Evolutionary conservation across 2,113 vertebrate genomes (phyloP).

Genomic region (Isurus oxyrinchus): DNA sequence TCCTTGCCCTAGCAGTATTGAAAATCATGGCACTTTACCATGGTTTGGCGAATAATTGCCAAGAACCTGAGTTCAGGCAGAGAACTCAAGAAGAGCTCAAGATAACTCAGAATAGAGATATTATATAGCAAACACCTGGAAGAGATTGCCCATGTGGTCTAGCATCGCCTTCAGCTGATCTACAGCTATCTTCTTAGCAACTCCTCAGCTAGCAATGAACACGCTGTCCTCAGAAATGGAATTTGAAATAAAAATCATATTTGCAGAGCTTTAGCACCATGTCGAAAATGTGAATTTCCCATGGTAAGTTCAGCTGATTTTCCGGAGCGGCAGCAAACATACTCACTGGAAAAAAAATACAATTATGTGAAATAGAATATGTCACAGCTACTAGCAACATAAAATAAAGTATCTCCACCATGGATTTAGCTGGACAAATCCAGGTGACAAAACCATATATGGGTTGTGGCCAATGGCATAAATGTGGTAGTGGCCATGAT

Average conservation of each 20-base stretch:
- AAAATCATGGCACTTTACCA: no score
- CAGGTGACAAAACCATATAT: not conserved
- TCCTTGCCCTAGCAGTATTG: not conserved
- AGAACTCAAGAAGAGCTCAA: no score
- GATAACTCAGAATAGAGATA: not conserved
- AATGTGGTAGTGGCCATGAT: not conserved
- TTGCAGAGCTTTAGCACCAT: not conserved
- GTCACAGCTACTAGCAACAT: not conserved
- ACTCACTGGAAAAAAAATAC: not conserved
- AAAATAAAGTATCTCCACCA: not conserved
- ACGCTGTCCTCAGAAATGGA: not conserved
- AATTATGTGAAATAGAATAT: not conserved
- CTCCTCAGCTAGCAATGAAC: not conserved
- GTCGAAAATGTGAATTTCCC: not conserved
- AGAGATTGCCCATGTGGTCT: not conserved
- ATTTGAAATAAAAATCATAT: not conserved
- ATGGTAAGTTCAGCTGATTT: not conserved
- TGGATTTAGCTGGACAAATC: not conserved
- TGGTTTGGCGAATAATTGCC: no score
- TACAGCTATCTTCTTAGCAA: not conserved
- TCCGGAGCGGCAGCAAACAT: not conserved
- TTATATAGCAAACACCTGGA: not conserved
- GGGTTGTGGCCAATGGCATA: not conserved
- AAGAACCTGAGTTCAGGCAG: no score
- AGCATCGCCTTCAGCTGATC: not conserved